phyloP scores from a whole-genome alignment of 1,140 invertebrate species.

The Rhizoglyphus robini region DNA sequence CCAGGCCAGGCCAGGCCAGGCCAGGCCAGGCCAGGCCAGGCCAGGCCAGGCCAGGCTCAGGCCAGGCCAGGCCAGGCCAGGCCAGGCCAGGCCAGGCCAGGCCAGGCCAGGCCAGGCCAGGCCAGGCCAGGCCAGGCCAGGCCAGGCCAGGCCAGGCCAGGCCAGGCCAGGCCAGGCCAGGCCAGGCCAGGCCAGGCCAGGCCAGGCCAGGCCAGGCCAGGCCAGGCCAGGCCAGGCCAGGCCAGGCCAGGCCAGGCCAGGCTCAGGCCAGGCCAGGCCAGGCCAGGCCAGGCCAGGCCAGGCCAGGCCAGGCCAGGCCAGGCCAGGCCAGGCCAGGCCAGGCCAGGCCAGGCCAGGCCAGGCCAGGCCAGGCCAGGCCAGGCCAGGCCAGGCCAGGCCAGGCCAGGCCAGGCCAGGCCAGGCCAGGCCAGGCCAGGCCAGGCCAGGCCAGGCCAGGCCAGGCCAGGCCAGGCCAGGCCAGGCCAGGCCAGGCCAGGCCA shows the following conservation, averaged over 20 bases:
- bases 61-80: conserved; percentile 25
- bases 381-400: conserved; percentile 25
- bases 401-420: conserved; percentile 25
- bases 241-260: conserved; percentile 28
- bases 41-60: conserved; percentile 24
- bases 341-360: conserved; percentile 25
- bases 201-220: conserved; percentile 25
- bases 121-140: conserved; percentile 24
- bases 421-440: conserved; percentile 28
- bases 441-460: conserved; percentile 28
- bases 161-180: conserved; percentile 28
- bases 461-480: conserved; percentile 28
- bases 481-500: conserved; percentile 27
- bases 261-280: conserved; percentile 24
- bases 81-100: conserved; percentile 24
- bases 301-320: conserved; percentile 24
- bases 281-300: conserved; percentile 27
- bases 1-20: conserved; percentile 24
- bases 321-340: conserved; percentile 26
- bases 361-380: conserved; percentile 29
- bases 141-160: conserved; percentile 24
- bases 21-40: conserved; percentile 22
- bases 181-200: conserved; percentile 28
- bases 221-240: conserved; percentile 26
- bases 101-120: conserved; percentile 21